These are phyloP conservation scores for Protonemura montana DNA, from an alignment of 2,888 invertebrate genomes.

Conservation along the genomic window DNA sequence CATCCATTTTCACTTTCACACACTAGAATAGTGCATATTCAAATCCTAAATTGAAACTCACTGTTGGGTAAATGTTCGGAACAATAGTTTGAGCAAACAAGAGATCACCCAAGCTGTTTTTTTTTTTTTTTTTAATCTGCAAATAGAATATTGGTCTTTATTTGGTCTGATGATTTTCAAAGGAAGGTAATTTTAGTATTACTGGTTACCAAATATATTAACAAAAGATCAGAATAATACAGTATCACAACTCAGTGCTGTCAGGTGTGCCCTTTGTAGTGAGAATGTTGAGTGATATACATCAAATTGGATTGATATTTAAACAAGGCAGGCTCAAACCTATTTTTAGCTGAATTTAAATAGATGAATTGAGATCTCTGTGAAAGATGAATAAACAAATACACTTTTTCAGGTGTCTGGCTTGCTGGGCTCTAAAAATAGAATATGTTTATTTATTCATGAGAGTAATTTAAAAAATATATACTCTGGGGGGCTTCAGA, in stretches of 20 bases:
- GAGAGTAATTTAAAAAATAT: background rate
- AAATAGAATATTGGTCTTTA: background rate
- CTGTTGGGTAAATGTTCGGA: background rate
- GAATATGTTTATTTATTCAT: background rate
- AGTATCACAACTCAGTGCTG: background rate
- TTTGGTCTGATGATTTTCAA: slow-evolving; percentile 9
- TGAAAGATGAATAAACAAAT: slow-evolving; percentile 3
- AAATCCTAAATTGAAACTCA: background rate
- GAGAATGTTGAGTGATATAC: background rate
- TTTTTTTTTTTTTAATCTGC: no score
- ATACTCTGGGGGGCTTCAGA: no score
- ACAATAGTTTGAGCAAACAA: background rate
- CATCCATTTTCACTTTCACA: background rate
- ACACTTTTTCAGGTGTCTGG: background rate
- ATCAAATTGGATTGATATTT: background rate
- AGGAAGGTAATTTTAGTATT: background rate
- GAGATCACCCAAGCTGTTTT: background rate
- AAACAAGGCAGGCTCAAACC: background rate
- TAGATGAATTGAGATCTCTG: background rate
- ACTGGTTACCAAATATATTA: background rate
- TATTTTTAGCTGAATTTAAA: background rate
- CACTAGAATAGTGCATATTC: background rate
- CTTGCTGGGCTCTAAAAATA: background rate
- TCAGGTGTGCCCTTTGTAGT: background rate
- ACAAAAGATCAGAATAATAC: background rate